Evolutionary conservation across 1,140 invertebrate genomes (phyloP).

Genomic region (Trichogramma pretiosum): DNA sequence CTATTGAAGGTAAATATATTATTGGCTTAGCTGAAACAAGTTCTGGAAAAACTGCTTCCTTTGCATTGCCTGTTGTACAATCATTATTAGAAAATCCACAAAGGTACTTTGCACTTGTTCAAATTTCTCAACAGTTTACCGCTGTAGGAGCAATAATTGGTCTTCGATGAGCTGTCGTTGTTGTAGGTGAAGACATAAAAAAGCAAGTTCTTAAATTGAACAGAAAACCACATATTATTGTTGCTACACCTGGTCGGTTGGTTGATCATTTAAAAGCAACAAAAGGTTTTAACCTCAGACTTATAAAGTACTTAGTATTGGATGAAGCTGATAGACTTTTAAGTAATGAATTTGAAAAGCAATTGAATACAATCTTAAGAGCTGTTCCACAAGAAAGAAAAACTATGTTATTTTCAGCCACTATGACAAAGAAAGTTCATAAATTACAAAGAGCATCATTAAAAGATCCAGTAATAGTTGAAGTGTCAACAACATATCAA

Average conservation of each 20-base stretch:
- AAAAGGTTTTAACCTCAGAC: no score
- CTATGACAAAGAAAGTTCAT: no score
- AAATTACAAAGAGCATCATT: no score
- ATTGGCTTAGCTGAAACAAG: background rate
- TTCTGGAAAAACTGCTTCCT: background rate
- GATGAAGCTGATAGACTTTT: no score
- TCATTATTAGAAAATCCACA: background rate
- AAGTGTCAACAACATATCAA: no score
- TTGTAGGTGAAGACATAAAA: background rate
- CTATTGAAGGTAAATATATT: background rate
- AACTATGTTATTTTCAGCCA: no score
- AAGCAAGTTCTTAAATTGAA: background rate
- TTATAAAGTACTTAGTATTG: no score
- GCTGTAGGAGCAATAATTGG: background rate
- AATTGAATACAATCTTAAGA: no score
- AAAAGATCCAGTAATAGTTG: no score
- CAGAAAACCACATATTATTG: background rate
- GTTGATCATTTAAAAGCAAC: no score
- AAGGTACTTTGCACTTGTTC: background rate
- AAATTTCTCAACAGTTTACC: background rate
- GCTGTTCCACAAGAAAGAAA: no score
- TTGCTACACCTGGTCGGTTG: constrained; percentile 46
- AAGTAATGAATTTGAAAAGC: no score
- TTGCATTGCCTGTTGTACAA: background rate
- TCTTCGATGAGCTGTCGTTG: background rate